Evolutionary conservation across 1,140 invertebrate species (phyloP), one percentile per base, ranked within the genome.

Genomic region (Phortica variegata): DNA sequence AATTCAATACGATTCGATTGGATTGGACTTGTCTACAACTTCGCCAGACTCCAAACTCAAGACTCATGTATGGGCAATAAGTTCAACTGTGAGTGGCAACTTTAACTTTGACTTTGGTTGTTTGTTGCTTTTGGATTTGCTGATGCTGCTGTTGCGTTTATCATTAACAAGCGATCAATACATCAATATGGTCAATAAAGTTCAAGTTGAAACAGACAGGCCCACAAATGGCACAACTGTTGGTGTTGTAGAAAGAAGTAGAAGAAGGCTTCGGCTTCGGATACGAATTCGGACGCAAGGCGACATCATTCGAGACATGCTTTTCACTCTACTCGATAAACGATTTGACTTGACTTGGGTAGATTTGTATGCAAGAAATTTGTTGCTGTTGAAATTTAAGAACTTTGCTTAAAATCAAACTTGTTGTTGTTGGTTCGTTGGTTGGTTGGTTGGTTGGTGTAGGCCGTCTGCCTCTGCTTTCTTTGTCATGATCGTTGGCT

Each of bases 101-200:
- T 6, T 12, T 29, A 7, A 44, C 18, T 43, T 21, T 43, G 39
- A 10, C 23, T 10, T 26, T 26, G 23, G 5, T 26, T 10, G 23
- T 26, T 26, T 26, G 10, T 10, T 26, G 5, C 23, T 26, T 26
- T 26, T 26, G 5, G 5, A 5, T 26, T 26, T 26, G 5, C 10
- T 26, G 5, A 26, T 26, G 5, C 23, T 26, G 23, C 23, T 26
- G 23, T 10, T 26, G 23, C 23, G 5, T 26, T 66, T 68, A 68
- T 68, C 63, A 60, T 54, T 16, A 41, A 68, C 57, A 68, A 68
- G 63, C 60, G 54, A 68, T 68, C 63, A 68, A 68, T 68, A 68
- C 63, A 68, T 68, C 63, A 68, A 68, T 68, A 68, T 68, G 63
- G 60, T 68, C 63, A 68, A 68, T 68, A 68, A 68, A 68, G 63